Conservation (phyloP, 92 coral and sea anemone species). For the Epizoanthus rinbou region DNA sequence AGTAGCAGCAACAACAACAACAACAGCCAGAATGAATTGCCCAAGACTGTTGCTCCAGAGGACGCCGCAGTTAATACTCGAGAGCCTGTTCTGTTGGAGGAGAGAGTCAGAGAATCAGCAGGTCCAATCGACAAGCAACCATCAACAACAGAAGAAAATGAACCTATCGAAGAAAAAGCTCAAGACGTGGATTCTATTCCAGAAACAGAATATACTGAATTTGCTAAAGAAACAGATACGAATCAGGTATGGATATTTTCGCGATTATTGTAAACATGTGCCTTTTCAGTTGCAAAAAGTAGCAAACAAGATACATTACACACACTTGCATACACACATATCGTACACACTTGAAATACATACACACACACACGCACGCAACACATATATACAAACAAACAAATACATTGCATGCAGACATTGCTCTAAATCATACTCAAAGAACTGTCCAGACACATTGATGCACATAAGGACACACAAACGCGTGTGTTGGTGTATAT, state of each 20-base stretch:
- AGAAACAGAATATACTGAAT: background rate
- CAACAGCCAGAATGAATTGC: background rate
- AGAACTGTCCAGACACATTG: too few relatives aligned
- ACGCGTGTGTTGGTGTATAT: too few relatives aligned
- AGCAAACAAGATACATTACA: background rate
- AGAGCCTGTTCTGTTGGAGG: background rate
- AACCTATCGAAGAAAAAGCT: slow-evolving; percentile 1
- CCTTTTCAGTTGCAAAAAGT: background rate
- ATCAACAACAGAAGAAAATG: background rate
- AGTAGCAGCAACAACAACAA: background rate
- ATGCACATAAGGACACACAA: too few relatives aligned
- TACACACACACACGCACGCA: too few relatives aligned
- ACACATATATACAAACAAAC: too few relatives aligned
- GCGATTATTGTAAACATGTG: background rate
- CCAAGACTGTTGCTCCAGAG: background rate
- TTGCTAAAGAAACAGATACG: background rate
- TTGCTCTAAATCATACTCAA: too few relatives aligned
- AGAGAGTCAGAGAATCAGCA: background rate
- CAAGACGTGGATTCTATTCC: background rate
- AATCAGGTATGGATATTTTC: background rate
- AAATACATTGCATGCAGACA: too few relatives aligned
- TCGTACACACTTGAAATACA: too few relatives aligned
- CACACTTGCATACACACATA: too few relatives aligned
- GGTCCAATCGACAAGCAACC: background rate
- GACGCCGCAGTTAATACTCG: background rate